Evolutionary conservation across 2,888 invertebrate species (phyloP), one percentile per base, ranked within the genome.

Genomic region (Hipparchia sbordonii): DNA sequence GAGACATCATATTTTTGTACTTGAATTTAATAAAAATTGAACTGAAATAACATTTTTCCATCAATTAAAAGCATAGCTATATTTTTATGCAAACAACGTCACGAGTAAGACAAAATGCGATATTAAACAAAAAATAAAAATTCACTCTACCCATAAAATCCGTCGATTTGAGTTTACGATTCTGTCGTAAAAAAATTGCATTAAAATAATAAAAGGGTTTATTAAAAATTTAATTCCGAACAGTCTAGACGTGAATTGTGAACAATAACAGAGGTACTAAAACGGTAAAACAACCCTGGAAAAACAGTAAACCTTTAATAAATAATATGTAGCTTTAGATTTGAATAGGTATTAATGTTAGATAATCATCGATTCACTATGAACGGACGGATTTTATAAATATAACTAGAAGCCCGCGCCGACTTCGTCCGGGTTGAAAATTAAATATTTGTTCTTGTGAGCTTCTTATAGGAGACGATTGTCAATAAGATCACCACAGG

Each of bases 81-180:
- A 13, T 13, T 13, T 33, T 33, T 33, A 39, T 5, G 33, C 23
- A 59, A 13, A 56, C 54, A 56, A 45, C 45, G 33, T 13, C 46
- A 67, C 12, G 51, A 65, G 2, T 7, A 51, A 65, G 33, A 67
- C 12, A 56, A 56, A 67, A 33, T n/a, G 33, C 72, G 39, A 62
- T 57, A 60, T 63, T 72, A 51, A 72, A 56, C 61, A 54, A 60
- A 66, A 71, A 59, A 59, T 33, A 71, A 60, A n/a, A 69, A 60
- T 61, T 23, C 13, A 39, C 59, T 46, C 45, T 60, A 60, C 52
- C 71, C 74, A 72, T 74, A 74, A 76, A 78, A 67, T 10, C 57
- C 39, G 57, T 61, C 52, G 66, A 68, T 65, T 72, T 69, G 66
- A 71, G 69, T 75, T 75, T 73, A 75, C 61, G 71, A 73, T 56